These are phyloP conservation scores for Philonicus albiceps DNA, from an alignment of 2,888 invertebrate genomes.

Conservation along the genomic window DNA sequence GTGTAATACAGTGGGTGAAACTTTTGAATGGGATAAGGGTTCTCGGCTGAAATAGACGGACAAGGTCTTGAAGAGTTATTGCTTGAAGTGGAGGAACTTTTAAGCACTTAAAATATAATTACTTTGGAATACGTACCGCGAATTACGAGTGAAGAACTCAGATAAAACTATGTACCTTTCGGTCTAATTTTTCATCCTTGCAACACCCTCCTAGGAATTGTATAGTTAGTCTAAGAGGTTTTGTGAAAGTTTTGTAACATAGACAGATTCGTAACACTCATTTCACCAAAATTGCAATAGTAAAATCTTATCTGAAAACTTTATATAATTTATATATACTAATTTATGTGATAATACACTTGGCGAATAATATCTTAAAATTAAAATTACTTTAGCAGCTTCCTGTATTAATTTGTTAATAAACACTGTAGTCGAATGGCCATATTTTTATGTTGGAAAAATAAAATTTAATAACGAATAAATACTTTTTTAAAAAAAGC, in stretches of 20 bases:
- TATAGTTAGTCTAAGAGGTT: not conserved
- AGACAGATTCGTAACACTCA: not conserved
- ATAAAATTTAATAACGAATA: no score
- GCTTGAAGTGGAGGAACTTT: constrained; percentile 6
- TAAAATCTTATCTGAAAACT: not conserved
- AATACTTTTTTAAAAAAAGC: no score
- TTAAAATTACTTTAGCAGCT: no score
- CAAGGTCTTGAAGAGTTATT: constrained; percentile 16
- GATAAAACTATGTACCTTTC: not conserved
- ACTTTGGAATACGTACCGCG: not conserved
- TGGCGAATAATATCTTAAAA: no score
- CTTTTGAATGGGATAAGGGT: not conserved
- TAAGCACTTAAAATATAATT: constrained; percentile 2
- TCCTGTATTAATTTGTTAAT: no score
- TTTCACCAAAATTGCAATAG: not conserved
- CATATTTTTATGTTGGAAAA: no score
- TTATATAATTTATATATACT: not conserved
- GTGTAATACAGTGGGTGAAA: constrained; percentile 2
- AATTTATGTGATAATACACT: no score
- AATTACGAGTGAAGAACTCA: not conserved
- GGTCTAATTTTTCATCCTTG: not conserved
- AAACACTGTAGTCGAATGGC: no score
- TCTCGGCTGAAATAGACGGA: constrained; percentile 2
- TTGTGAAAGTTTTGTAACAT: not conserved
- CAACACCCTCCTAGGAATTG: not conserved